These are phyloP conservation scores for Graphium colonna DNA, from an alignment of 2,888 invertebrate genomes.

Conservation along the genomic window DNA sequence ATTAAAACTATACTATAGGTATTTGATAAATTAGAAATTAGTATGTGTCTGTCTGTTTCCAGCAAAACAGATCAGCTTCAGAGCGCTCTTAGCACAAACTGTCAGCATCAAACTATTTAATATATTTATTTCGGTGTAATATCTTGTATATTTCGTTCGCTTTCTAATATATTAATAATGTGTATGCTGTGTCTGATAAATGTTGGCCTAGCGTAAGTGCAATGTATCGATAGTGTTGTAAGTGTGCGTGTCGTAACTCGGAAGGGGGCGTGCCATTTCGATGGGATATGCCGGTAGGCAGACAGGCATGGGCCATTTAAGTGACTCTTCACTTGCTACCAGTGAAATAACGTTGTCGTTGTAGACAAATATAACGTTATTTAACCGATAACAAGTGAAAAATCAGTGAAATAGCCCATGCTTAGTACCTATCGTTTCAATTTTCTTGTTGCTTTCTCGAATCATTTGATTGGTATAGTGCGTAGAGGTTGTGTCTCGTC, in stretches of 20 bases:
- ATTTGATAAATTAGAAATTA: neutral
- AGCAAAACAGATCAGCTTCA: neutral
- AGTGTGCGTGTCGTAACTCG: neutral
- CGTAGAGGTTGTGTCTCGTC: slow-evolving; percentile 14
- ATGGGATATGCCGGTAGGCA: neutral
- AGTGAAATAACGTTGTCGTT: no score
- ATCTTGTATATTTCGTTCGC: neutral
- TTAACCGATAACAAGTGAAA: no score
- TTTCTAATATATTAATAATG: slow-evolving; percentile 1
- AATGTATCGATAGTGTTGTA: neutral
- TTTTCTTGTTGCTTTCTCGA: slow-evolving; percentile 1
- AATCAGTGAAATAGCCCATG: no score
- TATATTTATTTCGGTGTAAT: slow-evolving; percentile 8
- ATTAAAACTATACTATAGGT: neutral
- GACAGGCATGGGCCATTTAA: no score
- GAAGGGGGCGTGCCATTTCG: slow-evolving; percentile 19
- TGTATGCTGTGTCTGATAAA: neutral
- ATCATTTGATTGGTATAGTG: slow-evolving; percentile 10
- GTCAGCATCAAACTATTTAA: neutral
- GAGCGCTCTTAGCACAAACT: neutral
- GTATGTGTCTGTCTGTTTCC: neutral
- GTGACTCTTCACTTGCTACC: no score
- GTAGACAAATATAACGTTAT: no score
- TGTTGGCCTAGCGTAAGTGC: slow-evolving; percentile 20
- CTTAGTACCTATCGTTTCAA: neutral